phyloP scores from a whole-genome alignment of 2,888 invertebrate genomes.

The Sminthurides aquaticus region DNA sequence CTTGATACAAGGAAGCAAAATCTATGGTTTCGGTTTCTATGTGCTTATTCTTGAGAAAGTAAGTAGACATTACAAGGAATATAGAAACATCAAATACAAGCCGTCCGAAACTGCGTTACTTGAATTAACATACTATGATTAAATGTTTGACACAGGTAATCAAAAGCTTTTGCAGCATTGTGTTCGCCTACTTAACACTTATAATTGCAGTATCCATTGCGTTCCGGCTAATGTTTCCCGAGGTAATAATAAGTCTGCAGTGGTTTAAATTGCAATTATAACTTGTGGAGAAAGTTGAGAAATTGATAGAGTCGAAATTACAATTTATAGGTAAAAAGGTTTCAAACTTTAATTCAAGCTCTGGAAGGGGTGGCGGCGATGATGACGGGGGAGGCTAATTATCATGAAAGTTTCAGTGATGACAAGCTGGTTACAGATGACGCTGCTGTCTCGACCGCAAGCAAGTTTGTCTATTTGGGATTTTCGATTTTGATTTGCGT shows the following conservation, averaged over 20 bases:
- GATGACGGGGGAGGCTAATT: background rate
- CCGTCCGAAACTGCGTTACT: too few relatives aligned
- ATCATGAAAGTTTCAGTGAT: background rate
- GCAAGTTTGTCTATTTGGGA: conserved; percentile 2
- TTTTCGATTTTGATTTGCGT: background rate
- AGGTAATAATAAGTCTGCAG: too few relatives aligned
- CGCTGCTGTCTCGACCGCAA: background rate
- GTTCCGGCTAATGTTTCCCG: background rate
- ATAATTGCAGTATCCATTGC: conserved; percentile 3
- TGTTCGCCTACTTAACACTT: background rate
- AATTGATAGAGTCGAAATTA: too few relatives aligned
- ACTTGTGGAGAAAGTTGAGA: too few relatives aligned
- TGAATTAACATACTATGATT: too few relatives aligned
- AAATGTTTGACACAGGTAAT: too few relatives aligned
- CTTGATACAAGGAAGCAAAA: background rate
- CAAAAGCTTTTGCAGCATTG: background rate
- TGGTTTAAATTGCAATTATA: too few relatives aligned
- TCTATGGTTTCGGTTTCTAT: background rate
- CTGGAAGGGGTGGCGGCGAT: background rate
- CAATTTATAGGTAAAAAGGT: background rate
- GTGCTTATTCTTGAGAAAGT: background rate
- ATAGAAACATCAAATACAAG: too few relatives aligned
- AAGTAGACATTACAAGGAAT: too few relatives aligned
- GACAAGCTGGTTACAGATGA: background rate
- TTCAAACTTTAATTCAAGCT: background rate